These are phyloP conservation scores for Formica selysi DNA, from an alignment of 1,140 invertebrate genomes.

Conservation along the genomic window DNA sequence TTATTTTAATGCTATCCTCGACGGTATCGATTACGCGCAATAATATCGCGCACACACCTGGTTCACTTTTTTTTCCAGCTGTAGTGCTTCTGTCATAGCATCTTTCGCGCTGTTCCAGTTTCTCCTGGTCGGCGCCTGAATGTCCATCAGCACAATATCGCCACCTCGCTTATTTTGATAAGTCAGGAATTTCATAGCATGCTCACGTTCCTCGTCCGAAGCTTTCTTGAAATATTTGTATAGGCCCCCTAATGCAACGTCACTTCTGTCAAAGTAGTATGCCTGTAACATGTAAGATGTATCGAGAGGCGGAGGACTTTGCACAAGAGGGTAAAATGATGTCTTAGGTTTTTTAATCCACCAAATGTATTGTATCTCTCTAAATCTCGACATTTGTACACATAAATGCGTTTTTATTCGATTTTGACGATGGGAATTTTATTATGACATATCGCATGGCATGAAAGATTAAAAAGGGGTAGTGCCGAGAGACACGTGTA, in stretches of 20 bases:
- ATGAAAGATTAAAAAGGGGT: neutral
- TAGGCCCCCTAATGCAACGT: conserved; percentile 92
- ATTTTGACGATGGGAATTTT: neutral
- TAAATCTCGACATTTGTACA: neutral
- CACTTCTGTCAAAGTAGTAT: conserved; percentile 92
- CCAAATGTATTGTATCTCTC: no score
- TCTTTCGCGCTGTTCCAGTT: conserved; percentile 90
- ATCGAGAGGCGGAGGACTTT: no score
- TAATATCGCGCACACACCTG: conserved; percentile 63
- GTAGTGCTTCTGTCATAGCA: conserved; percentile 91
- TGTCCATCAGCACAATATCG: conserved; percentile 86
- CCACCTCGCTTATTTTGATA: conserved; percentile 95
- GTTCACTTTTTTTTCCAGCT: conserved; percentile 93
- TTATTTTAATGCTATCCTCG: neutral
- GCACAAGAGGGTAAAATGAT: neutral
- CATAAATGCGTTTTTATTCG: neutral
- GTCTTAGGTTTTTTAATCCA: neutral
- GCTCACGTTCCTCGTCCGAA: conserved; percentile 92
- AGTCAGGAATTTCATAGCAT: conserved; percentile 91
- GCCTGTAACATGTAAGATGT: conserved; percentile 85
- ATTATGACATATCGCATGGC: neutral
- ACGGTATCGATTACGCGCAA: conserved; percentile 26
- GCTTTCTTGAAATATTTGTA: conserved; percentile 91
- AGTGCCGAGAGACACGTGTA: neutral
- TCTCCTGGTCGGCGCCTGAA: conserved; percentile 88